Base-by-base conservation (phyloP, 2,113 vertebrate species). In the Anguilla japonica region DNA sequence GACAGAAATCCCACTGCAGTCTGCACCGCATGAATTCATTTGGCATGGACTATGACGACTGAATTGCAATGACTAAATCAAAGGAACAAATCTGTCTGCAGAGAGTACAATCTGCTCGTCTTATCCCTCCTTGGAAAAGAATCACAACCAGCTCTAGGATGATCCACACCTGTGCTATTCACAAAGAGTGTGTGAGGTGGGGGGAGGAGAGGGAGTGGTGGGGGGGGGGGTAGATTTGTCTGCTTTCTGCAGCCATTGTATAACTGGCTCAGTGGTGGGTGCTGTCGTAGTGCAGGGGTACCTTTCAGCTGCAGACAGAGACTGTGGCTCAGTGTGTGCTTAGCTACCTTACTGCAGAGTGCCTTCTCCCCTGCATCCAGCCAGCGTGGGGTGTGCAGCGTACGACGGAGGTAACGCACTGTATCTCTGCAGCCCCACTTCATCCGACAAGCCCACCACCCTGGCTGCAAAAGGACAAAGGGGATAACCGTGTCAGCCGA, bases 331-430 rank as follows among this genome's bases (percentile, higher is more conserved):
- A 14, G n/a, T 56, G 78, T 50, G 56, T 53, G 41, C 79, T 82
- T 85, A 75, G 71, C 71, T 75, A 88, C 87, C 87, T 88, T 85
- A 63, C 87, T 75, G 84, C 87, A 88, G 87, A 85, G 56, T 82
- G 87, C 78, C 80, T 71, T 56, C 57, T 85, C n/a, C 84, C 83
- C 78, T 85, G 83, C 87, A 85, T 82, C 84, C 80, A 88, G 80
- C 53, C 84, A 22, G 71, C 53, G 41, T 39, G 41, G 41, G 20
- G 41, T 50, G 75, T 57, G 71, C 50, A 22, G n/a, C 15, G 84
- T 81, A 63, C 81, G 79, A 67, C 79, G n/a, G 79, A 53, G 57
- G 79, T 81, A 82, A 34, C 40, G 87, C 84, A 20, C 57, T 63
- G 16, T 81, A 60, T 82, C 79, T 56, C 71, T 43, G 81, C 84